Conservation (phyloP, 2,113 vertebrate genomes). For the Plestiodon gilberti region DNA sequence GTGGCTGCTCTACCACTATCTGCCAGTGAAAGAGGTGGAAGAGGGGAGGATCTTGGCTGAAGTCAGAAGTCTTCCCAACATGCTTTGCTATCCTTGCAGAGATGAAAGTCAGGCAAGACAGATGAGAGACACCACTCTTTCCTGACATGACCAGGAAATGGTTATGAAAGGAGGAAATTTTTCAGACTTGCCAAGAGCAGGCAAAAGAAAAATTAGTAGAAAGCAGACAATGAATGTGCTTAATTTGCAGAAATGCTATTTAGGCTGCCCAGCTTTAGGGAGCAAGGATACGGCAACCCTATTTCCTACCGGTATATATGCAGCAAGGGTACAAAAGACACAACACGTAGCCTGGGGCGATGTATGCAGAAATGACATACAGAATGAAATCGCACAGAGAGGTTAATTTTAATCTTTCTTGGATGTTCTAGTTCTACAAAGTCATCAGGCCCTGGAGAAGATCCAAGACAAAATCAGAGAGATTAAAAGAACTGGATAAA, state of each 20-base stretch:
- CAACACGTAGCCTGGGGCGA: neutral
- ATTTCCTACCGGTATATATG: neutral
- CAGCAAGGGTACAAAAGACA: neutral
- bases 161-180: neutral
- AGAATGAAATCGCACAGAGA: neutral
- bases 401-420: constrained; percentile 16
- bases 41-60: too few species aligned
- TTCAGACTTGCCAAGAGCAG: neutral
- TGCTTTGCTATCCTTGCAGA: neutral
- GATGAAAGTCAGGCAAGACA: neutral
- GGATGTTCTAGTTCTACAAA: constrained; percentile 11
- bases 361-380: neutral
- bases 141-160: too few species aligned
- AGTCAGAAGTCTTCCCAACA: neutral
- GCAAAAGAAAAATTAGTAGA: neutral
- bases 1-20: too few species aligned
- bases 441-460: constrained; percentile 5
- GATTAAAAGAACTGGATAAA: constrained; percentile 18
- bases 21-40: too few species aligned
- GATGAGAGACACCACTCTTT: neutral
- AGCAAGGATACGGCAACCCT: neutral
- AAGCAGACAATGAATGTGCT: neutral
- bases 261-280: neutral
- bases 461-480: constrained; percentile 9
- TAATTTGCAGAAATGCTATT: constrained; percentile 9